Percentiles rank a stretch among this genome's conserved stretches.
These are phyloP conservation scores for Pelecanus crispus DNA, from an alignment of 2,113 vertebrate species.

Conservation along the genomic window DNA sequence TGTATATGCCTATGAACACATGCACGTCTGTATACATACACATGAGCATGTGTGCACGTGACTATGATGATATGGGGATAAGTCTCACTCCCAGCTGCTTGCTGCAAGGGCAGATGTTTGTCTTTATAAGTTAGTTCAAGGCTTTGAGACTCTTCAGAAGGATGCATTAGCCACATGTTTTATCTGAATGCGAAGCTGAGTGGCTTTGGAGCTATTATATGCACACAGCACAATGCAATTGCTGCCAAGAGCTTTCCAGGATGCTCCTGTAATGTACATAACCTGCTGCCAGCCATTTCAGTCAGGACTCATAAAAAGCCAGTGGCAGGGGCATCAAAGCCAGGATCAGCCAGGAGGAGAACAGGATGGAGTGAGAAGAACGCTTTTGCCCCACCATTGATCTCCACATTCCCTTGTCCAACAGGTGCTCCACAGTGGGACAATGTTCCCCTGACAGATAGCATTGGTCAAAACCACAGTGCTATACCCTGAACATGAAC, in stretches of 20 bases:
- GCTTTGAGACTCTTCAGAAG: neutral
- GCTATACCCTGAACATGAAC: rapidly evolving
- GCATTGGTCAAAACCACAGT: neutral
- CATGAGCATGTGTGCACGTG: rapidly evolving
- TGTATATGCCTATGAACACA: neutral
- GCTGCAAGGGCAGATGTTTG: neutral
- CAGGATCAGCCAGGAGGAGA: neutral
- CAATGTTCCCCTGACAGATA: neutral
- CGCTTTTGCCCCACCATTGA: neutral
- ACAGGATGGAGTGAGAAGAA: neutral
- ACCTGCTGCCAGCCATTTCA: neutral
- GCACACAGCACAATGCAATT: neutral
- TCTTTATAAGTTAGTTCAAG: neutral
- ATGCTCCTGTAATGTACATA: neutral
- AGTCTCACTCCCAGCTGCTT: neutral
- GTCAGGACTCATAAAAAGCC: neutral
- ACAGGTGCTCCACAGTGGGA: neutral
- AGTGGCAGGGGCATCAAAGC: neutral
- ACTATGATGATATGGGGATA: neutral
- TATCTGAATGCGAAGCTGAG: neutral
- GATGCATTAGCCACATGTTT: neutral
- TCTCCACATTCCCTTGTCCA: neutral
- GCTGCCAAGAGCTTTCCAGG: neutral
- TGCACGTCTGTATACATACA: neutral
- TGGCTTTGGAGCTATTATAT: neutral